phyloP scores from a whole-genome alignment of 1,140 invertebrate genomes.

The Meteorus sp. region DNA sequence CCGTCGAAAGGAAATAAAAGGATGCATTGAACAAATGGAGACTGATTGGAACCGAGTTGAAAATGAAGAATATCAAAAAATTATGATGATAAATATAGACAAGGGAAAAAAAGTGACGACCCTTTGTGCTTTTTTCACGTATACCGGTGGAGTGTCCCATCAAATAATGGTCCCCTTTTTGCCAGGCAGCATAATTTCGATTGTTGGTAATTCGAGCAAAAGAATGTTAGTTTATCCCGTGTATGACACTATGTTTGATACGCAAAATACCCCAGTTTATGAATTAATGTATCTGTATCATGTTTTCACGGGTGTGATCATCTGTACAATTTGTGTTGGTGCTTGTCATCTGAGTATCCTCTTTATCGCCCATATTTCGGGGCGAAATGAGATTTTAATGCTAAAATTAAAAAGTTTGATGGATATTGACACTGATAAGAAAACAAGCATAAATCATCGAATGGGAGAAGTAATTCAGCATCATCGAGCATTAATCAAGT shows the following conservation, averaged over 20 bases:
- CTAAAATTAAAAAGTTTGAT: conserved; percentile 24
- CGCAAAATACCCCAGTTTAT: conserved; percentile 28
- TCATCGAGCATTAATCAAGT: conserved; percentile 24
- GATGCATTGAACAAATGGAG: conserved; percentile 12
- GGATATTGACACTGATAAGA: background rate
- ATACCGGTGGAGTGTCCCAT: conserved; percentile 11
- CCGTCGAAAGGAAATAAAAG: conserved; percentile 2
- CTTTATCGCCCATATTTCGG: conserved; percentile 34
- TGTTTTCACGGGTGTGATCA: conserved; percentile 22
- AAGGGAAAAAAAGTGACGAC: conserved; percentile 4
- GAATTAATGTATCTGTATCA: conserved; percentile 33
- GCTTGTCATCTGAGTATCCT: conserved; percentile 25
- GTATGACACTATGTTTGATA: conserved; percentile 30
- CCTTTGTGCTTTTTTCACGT: conserved; percentile 14
- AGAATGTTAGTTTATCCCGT: conserved; percentile 11
- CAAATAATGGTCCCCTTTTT: conserved; percentile 10
- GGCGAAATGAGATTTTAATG: conserved; percentile 33
- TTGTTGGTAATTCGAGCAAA: background rate
- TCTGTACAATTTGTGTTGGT: conserved; percentile 13
- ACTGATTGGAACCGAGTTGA: conserved; percentile 1
- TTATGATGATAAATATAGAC: conserved; percentile 11
- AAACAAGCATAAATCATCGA: background rate
- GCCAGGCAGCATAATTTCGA: background rate
- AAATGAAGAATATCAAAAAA: background rate
- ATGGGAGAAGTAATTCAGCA: conserved; percentile 12